phyloP scores from a whole-genome alignment of 1,140 invertebrate species.

The Zelostemma sp. region DNA sequence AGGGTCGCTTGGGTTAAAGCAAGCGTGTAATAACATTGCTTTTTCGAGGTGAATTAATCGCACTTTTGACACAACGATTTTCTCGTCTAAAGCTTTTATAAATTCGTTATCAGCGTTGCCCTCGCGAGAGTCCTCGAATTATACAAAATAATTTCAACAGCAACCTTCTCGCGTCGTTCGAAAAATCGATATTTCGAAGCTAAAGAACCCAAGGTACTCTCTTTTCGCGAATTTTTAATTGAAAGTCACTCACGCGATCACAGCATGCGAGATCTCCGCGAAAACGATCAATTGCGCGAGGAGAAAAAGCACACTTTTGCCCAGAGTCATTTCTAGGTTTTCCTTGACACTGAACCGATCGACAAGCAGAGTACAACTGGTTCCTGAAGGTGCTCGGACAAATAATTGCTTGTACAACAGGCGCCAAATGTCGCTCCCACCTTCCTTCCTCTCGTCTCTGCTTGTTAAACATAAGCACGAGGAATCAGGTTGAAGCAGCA shows the following conservation, averaged over 20 bases:
- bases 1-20: constrained; percentile 39
- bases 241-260: constrained; percentile 25
- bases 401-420: constrained; percentile 52
- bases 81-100: not conserved
- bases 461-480: constrained; percentile 41
- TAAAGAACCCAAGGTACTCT: not conserved
- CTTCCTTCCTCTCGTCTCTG: constrained; percentile 38
- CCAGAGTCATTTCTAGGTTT: constrained; percentile 50
- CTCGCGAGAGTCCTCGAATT: too few relatives aligned
- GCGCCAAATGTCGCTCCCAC: constrained; percentile 59
- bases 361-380: constrained; percentile 54
- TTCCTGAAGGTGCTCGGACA: constrained; percentile 46
- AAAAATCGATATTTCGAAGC: too few relatives aligned
- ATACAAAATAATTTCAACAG: too few relatives aligned
- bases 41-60: constrained; percentile 22
- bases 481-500: constrained; percentile 45
- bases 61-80: not conserved
- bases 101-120: too few relatives aligned
- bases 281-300: constrained; percentile 14
- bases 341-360: constrained; percentile 55
- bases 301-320: constrained; percentile 25
- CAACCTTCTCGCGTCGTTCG: too few relatives aligned
- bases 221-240: too few relatives aligned
- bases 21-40: constrained; percentile 45
- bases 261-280: not conserved